These are phyloP conservation scores for Linurgus olivaceus DNA, from an alignment of 2,797 vertebrate genomes.

Conservation along the genomic window DNA sequence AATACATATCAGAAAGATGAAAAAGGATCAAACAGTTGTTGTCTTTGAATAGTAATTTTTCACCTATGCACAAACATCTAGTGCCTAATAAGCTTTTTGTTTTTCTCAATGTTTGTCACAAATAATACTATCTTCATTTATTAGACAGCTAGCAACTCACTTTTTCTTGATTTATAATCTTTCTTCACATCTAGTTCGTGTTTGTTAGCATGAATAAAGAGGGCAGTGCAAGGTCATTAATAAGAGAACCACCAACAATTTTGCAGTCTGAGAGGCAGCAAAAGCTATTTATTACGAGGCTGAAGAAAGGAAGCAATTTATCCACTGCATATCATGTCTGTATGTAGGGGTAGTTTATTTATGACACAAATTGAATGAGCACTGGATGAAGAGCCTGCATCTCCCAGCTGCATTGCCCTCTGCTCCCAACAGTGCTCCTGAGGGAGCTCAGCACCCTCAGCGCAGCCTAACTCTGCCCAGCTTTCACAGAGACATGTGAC, in stretches of 20 bases:
- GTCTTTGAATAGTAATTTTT: background rate
- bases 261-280: background rate
- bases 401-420: background rate
- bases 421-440: rapidly evolving
- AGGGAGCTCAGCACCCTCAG: background rate
- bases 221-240: background rate
- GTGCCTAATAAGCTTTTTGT: background rate
- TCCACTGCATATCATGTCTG: background rate
- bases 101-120: background rate
- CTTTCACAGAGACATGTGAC: background rate
- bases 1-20: background rate
- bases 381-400: background rate
- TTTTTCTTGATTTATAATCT: background rate
- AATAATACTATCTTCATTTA: background rate
- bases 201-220: background rate
- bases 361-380: background rate
- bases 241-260: background rate
- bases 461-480: background rate
- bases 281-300: background rate
- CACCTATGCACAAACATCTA: background rate
- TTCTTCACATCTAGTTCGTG: background rate
- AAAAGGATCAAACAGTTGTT: background rate
- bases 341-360: background rate
- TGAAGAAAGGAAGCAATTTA: background rate
- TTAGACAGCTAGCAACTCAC: background rate